Percentiles rank a stretch among this genome's conserved stretches.
These are phyloP conservation scores for Amphiduros pacificus DNA, from an alignment of 2,888 invertebrate genomes.

Conservation along the genomic window DNA sequence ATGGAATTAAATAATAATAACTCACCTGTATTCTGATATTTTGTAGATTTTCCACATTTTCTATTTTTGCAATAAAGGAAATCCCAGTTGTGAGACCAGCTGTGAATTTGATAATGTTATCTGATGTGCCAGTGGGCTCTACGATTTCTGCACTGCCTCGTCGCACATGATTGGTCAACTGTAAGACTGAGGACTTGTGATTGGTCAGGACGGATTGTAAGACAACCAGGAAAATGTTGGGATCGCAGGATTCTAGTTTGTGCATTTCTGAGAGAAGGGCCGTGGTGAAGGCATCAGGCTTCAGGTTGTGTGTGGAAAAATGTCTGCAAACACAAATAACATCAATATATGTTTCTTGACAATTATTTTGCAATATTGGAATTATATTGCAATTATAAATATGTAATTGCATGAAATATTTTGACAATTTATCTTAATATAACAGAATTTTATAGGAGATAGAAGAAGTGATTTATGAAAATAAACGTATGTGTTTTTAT, in stretches of 20 bases:
- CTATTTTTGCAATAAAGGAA: conserved; percentile 82
- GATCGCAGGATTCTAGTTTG: conserved; percentile 41
- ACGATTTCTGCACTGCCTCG: conserved; percentile 66
- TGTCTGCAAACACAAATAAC: too few species aligned
- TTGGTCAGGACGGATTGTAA: conserved; percentile 23
- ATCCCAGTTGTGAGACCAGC: conserved; percentile 88
- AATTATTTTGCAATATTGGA: too few species aligned
- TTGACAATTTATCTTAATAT: too few species aligned
- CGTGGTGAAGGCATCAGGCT: conserved; percentile 79
- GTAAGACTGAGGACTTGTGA: conserved; percentile 13
- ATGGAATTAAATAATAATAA: too few species aligned
- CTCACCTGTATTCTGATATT: conserved; percentile 77
- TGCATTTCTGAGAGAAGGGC: conserved; percentile 72
- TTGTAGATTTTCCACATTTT: conserved; percentile 74
- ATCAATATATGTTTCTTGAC: too few species aligned
- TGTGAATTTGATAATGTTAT: conserved; percentile 84
- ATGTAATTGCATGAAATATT: too few species aligned
- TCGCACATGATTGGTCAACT: conserved; percentile 35
- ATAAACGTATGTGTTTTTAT: too few species aligned
- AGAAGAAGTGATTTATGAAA: too few species aligned
- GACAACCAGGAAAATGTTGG: conserved; percentile 38
- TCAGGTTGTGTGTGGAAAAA: conserved; percentile 64
- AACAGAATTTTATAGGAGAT: too few species aligned
- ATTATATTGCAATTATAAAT: too few species aligned
- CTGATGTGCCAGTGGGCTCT: conserved; percentile 82